These are phyloP conservation scores for Tylochromis polylepis DNA, from an alignment of 2,113 vertebrate species.

Conservation along the genomic window DNA sequence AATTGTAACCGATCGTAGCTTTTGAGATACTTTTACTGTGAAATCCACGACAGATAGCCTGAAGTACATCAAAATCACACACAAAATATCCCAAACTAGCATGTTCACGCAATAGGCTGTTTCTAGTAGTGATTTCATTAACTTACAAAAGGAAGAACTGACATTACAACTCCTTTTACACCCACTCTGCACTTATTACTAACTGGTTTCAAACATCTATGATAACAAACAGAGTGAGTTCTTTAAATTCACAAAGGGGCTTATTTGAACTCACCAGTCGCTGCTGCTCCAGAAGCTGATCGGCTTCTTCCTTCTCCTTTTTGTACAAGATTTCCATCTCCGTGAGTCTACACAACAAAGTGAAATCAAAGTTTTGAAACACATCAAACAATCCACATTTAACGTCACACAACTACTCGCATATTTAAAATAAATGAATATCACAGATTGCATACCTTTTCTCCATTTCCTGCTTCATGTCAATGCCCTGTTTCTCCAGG, in stretches of 20 bases:
- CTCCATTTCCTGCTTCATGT: slow-evolving; percentile 99
- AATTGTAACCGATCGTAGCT: neutral
- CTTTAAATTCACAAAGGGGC: neutral
- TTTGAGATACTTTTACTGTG: slow-evolving; percentile 45
- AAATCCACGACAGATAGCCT: neutral
- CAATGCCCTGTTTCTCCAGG: slow-evolving; percentile 96
- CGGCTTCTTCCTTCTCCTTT: slow-evolving; percentile 97
- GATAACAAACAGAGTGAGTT: neutral
- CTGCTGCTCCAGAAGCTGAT: slow-evolving; percentile 96
- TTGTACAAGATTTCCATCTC: slow-evolving; percentile 99
- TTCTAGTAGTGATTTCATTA: neutral
- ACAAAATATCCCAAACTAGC: slow-evolving; percentile 7
- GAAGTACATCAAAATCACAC: neutral
- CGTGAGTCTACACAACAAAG: slow-evolving; percentile 79
- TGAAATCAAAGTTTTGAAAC: neutral
- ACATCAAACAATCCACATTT: neutral
- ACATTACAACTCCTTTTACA: neutral
- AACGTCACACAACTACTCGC: neutral
- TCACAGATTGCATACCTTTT: slow-evolving; percentile 78
- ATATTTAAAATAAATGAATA: neutral
- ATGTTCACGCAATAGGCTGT: neutral
- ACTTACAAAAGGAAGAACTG: neutral
- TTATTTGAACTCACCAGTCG: slow-evolving; percentile 84
- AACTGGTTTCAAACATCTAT: neutral
- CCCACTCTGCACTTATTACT: neutral